Conservation (phyloP, 2,797 vertebrate species). For the Oophaga sylvatica region DNA sequence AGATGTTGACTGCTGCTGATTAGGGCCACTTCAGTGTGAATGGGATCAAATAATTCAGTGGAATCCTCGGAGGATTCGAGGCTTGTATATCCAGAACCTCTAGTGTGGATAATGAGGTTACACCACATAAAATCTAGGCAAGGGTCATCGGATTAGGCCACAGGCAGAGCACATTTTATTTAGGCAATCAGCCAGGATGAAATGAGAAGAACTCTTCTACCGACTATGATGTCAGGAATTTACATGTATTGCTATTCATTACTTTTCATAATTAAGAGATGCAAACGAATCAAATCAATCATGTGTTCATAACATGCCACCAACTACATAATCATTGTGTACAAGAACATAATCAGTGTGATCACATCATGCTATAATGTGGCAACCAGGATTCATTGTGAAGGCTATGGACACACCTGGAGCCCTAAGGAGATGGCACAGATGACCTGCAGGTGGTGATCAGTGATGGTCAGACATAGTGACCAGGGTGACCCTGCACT, state of each 20-base stretch:
- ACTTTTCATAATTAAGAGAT: constrained; percentile 36
- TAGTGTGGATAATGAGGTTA: constrained; percentile 56
- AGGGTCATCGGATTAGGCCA: constrained; percentile 54
- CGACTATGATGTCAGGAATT: neutral
- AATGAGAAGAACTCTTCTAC: neutral
- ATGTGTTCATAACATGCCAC: constrained; percentile 38
- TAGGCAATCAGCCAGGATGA: constrained; percentile 42
- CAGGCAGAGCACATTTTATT: constrained; percentile 48
- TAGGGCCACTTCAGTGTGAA: constrained; percentile 48
- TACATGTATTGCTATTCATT: neutral
- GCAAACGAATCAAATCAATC: constrained; percentile 36
- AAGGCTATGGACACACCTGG: neutral
- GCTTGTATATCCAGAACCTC: constrained; percentile 47
- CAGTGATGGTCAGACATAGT: neutral
- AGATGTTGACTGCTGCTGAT: constrained; percentile 55
- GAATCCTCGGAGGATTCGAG: constrained; percentile 30
- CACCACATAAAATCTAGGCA: constrained; percentile 52
- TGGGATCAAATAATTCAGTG: constrained; percentile 52
- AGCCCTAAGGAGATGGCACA: neutral
- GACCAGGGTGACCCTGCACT: neutral
- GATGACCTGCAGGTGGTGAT: neutral
- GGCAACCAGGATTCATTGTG: neutral
- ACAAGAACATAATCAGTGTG: constrained; percentile 15
- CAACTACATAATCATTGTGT: constrained; percentile 18
- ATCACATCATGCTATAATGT: neutral